Base-by-base conservation (phyloP, 1,140 invertebrate genomes). In the Atta texana region DNA sequence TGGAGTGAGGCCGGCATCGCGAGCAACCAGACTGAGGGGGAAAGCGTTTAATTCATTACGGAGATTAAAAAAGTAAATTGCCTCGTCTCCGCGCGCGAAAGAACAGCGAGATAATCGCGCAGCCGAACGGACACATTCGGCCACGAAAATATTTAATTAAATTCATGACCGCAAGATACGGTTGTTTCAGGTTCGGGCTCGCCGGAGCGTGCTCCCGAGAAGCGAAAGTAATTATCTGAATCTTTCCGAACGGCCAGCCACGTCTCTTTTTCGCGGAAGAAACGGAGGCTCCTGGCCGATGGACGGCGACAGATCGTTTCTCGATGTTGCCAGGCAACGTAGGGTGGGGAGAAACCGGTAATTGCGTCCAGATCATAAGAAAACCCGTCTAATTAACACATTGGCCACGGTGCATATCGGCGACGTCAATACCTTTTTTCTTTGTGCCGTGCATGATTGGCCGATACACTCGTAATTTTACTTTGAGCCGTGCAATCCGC, bases 61-160 rank as follows among this genome's bases (percentile, higher is more conserved):
- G 90, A 94, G 93, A 94, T 94, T 94, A 93, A 94, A 94, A 94
- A 93, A 93, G 93, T 93, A 93, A 94, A 94, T 94, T 94, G 94
- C 93, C 94, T 93, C 90, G 91, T 92, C 92, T 87, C 81, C 78
- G 88, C 90, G 90, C 88, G 88, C 64, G 76, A 92, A 92, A 92
- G 89, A 90, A 89, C 78, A 88, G 90, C 91, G 88, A 82, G 87
- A 85, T 85, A 89, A 90, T 89, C 91, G 87, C 89, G 88, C 89
- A 87, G 91, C 92, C 90, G 92, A 92, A 92, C 85, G 86, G 75
- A 91, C 91, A 93, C 93, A 91, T 93, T 93, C 90, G 91, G 91
- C 91, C 92, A 93, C 92, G 91, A 94, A 94, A 94, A 94, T 94
- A 94, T 94, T 94, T 94, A 94, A 94, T 94, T 94, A 94, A 94